phyloP scores from a whole-genome alignment of 2,888 invertebrate species.

The Uloborus plumipes region DNA sequence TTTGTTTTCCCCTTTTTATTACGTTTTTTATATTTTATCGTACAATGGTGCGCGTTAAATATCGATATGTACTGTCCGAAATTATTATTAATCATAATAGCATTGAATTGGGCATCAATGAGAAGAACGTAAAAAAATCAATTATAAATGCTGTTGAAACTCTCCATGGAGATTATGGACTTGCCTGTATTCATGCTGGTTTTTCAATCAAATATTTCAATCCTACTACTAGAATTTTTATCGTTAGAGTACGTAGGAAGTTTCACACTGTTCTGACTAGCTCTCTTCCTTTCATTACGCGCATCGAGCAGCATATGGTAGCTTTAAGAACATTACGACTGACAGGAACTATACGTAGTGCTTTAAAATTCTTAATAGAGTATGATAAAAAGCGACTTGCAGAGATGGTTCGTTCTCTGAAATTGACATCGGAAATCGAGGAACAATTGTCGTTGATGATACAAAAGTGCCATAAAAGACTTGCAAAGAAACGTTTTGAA shows the following conservation, averaged over 20 bases:
- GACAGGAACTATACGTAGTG: constrained; percentile 42
- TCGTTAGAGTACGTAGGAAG: constrained; percentile 26
- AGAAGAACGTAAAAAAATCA: constrained; percentile 13
- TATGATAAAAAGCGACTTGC: constrained; percentile 34
- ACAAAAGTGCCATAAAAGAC: constrained; percentile 19
- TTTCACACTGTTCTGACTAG: constrained; percentile 15
- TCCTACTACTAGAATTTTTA: constrained; percentile 32
- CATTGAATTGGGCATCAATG: constrained; percentile 28
- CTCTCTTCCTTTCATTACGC: constrained; percentile 29
- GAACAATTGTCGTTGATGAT: constrained; percentile 19
- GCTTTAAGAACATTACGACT: constrained; percentile 31
- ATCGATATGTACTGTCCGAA: constrained; percentile 36
- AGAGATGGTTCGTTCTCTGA: constrained; percentile 5
- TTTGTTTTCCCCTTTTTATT: neutral
- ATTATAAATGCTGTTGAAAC: constrained; percentile 18
- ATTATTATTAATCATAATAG: constrained; percentile 5
- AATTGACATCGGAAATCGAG: neutral
- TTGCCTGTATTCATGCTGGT: constrained; percentile 26
- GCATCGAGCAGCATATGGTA: constrained; percentile 19
- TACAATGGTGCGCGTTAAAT: constrained; percentile 53
- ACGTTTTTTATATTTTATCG: neutral
- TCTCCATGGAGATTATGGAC: constrained; percentile 41
- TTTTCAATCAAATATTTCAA: constrained; percentile 45
- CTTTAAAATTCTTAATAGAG: constrained; percentile 29
- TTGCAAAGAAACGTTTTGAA: constrained; percentile 22